These are phyloP conservation scores for Microcebus lehilahytsara DNA, from an alignment of 2,113 vertebrate genomes.

Conservation along the genomic window DNA sequence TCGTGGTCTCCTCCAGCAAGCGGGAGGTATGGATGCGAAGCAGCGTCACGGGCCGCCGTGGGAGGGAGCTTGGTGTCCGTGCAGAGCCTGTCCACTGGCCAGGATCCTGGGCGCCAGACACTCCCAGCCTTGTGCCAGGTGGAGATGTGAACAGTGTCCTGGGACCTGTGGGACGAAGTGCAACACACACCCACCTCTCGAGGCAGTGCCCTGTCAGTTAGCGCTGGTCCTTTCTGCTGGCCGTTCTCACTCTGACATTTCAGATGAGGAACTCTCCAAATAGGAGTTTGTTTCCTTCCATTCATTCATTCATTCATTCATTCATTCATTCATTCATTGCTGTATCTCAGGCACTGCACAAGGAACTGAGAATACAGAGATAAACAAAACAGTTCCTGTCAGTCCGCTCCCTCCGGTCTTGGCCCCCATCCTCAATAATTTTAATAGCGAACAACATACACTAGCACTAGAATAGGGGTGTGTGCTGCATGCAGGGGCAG, in stretches of 20 bases:
- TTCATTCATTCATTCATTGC: neutral
- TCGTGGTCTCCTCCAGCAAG: conserved; percentile 92
- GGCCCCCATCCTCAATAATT: neutral
- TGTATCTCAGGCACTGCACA: neutral
- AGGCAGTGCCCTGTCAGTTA: neutral
- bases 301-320: neutral
- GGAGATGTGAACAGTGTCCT: neutral
- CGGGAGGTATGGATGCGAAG: conserved; percentile 85
- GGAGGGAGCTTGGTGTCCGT: neutral
- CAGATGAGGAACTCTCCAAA: neutral
- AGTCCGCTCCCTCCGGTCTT: neutral
- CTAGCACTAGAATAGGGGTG: fast-evolving
- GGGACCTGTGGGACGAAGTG: neutral
- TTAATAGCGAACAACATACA: no score
- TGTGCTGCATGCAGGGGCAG: neutral
- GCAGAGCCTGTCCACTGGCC: neutral
- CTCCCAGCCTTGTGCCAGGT: neutral
- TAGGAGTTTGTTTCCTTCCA: neutral
- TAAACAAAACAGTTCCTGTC: neutral
- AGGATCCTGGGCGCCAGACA: neutral
- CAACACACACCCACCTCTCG: neutral
- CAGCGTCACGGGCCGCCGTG: neutral
- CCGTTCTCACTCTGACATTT: neutral
- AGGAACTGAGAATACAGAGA: neutral
- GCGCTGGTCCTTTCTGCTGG: neutral